Base-by-base conservation (phyloP, 2,113 vertebrate genomes). In the Benitochromis conjunctus region DNA sequence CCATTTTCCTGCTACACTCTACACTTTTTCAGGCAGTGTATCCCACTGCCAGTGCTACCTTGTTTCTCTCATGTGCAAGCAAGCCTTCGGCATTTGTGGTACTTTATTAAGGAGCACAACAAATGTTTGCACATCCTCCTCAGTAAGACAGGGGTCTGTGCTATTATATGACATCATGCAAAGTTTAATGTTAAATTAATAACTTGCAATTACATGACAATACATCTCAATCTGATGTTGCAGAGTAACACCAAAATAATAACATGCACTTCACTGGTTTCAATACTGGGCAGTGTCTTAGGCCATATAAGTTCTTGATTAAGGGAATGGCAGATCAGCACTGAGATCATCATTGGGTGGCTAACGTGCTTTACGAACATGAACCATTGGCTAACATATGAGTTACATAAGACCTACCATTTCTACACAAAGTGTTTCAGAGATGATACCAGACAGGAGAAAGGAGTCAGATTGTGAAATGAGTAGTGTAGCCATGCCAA, bases 371-470 rank as follows among this genome's bases (percentile, higher is more conserved):
- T 93, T 82, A 86, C n/a, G 66, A 87, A 57, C 64, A 14, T 14
- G 16, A 69, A 57, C 66, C 64, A 64, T 85, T 86, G 85, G 89
- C 87, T 87, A 87, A 92, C 83, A 16, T 56, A 24, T 3, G 69
- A 77, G 79, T 93, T 92, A 84, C 90, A 69, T 90, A 88, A 94
- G 57, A 84, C 79, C 54, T 38, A 76, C 48, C 66, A 46, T 92
- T 91, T 88, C 90, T 88, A 81, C 89, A 86, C 81, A 38, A 34
- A 85, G 85, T 82, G 76, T 86, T 84, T 85, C 82, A 83, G 46
- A 83, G 86, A 90, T 87, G 85, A 91, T 86, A 87, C 54, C 81
- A 85, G 91, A 93, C 93, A 90, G 79, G 79, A 90, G 86, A 86
- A 62, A 69, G 76, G 87, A 88, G 84, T 91, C 21, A 0, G 48